Conservation (phyloP, 35 echinoderm and acorn worm genomes). For the Apostichopus californicus region DNA sequence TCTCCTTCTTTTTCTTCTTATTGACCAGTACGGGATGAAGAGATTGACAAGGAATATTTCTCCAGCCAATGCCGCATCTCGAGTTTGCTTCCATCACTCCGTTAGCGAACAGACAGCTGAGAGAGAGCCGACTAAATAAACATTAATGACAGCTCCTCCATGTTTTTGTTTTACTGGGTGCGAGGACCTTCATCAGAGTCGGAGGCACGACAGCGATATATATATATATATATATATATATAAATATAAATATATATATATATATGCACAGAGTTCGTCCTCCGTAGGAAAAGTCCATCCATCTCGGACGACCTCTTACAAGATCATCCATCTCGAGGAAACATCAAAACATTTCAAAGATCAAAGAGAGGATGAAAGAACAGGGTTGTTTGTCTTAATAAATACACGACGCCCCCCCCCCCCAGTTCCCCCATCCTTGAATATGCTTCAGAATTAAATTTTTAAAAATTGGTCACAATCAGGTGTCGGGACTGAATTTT, state of each 20-base stretch:
- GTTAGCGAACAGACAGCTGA: constrained; percentile 20
- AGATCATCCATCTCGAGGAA: not conserved
- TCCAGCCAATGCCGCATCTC: not conserved
- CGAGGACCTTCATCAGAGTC: not conserved
- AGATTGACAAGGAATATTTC: constrained; percentile 6
- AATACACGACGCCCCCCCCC: no score
- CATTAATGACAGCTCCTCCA: constrained; percentile 23
- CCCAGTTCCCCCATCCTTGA: no score
- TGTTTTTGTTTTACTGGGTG: not conserved
- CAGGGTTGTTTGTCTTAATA: not conserved
- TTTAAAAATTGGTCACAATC: not conserved
- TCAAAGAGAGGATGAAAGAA: not conserved
- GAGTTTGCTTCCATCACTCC: not conserved
- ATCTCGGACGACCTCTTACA: not conserved
- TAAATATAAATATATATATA: no score
- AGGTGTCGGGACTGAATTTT: not conserved
- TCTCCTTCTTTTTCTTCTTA: not conserved
- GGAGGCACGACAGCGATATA: not conserved
- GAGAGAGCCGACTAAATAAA: constrained; percentile 1
- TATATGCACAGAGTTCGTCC: not conserved
- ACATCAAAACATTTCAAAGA: constrained; percentile 7
- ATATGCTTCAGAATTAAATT: no score
- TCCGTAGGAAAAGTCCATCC: not conserved
- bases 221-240: no score
- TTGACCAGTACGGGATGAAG: not conserved